These are phyloP conservation scores for Dermatophagoides farinae DNA, from an alignment of 1,140 invertebrate genomes.

Conservation along the genomic window DNA sequence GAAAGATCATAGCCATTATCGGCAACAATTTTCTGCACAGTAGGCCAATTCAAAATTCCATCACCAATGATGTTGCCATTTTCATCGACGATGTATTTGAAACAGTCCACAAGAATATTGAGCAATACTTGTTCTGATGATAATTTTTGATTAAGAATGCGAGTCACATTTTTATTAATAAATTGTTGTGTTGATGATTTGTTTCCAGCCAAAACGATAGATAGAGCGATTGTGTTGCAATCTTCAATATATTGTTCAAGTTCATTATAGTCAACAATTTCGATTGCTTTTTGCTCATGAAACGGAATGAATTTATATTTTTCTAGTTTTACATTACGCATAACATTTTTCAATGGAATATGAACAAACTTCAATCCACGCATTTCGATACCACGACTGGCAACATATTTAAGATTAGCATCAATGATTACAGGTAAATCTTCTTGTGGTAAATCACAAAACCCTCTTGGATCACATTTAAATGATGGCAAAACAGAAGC, in stretches of 20 bases:
- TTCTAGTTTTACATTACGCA: conserved; percentile 11
- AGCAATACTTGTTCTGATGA: background rate
- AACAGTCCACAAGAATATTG: background rate
- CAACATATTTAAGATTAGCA: conserved; percentile 1
- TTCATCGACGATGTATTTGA: background rate
- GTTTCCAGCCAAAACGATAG: background rate
- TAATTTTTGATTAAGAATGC: background rate
- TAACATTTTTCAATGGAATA: conserved; percentile 12
- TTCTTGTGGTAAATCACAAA: background rate
- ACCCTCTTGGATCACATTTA: conserved; percentile 4
- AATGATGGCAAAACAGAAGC: background rate
- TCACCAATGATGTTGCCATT: conserved; percentile 1
- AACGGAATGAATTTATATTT: conserved; percentile 11
- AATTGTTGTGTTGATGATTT: background rate
- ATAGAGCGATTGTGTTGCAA: background rate
- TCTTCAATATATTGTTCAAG: conserved; percentile 4
- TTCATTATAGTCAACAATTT: background rate
- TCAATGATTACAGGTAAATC: background rate
- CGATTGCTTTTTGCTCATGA: conserved; percentile 2
- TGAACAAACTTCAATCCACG: conserved; percentile 10
- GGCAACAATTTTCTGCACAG: background rate
- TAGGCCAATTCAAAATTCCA: background rate
- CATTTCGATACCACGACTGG: background rate
- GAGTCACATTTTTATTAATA: background rate
- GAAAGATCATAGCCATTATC: background rate